phyloP scores from a whole-genome alignment of 2,113 vertebrate genomes.

The Micromys minutus region DNA sequence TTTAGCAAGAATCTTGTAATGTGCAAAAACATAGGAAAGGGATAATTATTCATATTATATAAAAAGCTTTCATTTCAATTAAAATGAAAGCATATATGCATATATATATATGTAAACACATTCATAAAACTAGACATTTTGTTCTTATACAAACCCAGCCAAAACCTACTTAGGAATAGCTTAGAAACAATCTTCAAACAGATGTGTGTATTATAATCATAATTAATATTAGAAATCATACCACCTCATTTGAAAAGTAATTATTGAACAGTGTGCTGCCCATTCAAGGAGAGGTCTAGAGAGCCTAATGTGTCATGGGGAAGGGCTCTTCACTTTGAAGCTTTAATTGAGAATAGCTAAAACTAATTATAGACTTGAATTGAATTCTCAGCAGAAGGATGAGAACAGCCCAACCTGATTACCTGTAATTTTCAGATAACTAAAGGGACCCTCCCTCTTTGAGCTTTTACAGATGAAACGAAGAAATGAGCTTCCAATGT shows the following conservation, averaged over 20 bases:
- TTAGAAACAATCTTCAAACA: conserved; percentile 49
- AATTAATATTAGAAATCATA: conserved; percentile 60
- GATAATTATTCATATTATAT: background rate
- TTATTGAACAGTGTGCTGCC: conserved; percentile 22
- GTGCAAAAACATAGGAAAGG: background rate
- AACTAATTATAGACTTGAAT: conserved; percentile 68
- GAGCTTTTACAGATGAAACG: conserved; percentile 50
- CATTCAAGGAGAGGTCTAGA: conserved; percentile 29
- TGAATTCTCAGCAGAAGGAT: conserved; percentile 52
- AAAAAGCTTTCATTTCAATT: conserved; percentile 33
- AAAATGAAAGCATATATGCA: background rate
- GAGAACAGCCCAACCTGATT: conserved; percentile 49
- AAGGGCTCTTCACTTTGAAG: conserved; percentile 45
- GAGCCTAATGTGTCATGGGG: background rate
- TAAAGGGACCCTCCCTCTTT: conserved; percentile 46
- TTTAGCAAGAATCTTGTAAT: conserved; percentile 17
- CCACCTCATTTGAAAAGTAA: conserved; percentile 43
- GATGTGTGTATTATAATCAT: background rate
- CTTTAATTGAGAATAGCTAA: conserved; percentile 63
- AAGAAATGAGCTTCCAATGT: conserved; percentile 46
- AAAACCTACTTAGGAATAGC: conserved; percentile 25
- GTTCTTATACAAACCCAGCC: background rate
- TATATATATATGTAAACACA: background rate
- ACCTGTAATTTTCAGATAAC: conserved; percentile 71
- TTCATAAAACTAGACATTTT: conserved; percentile 46